phyloP scores from a whole-genome alignment of 2,888 invertebrate genomes.

The Chymomyza fuscimana region DNA sequence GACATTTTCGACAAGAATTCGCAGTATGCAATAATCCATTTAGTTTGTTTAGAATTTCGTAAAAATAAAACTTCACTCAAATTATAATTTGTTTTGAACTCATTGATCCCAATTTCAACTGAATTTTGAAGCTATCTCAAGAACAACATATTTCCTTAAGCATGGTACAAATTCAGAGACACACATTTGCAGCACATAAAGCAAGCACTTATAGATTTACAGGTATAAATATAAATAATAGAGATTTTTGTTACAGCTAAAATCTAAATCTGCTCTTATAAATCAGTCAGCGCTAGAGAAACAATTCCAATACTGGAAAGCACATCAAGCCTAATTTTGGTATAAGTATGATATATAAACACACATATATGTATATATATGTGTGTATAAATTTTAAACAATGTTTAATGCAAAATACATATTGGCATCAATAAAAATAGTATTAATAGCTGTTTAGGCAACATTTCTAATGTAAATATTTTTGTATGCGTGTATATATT shows the following conservation, averaged over 20 bases:
- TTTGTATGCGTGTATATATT: constrained; percentile 49
- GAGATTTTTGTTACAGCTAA: constrained; percentile 24
- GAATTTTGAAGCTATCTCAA: not conserved
- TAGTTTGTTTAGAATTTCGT: too few relatives aligned
- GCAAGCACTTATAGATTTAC: not conserved
- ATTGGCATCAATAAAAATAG: not conserved
- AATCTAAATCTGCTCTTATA: constrained; percentile 39
- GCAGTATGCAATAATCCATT: too few relatives aligned
- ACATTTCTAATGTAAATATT: not conserved
- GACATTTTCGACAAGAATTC: too few relatives aligned
- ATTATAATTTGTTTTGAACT: too few relatives aligned
- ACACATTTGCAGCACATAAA: not conserved
- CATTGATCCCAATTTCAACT: not conserved
- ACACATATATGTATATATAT: not conserved
- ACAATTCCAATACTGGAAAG: constrained; percentile 10
- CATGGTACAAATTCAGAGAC: not conserved
- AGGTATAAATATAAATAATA: not conserved
- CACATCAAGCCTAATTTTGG: constrained; percentile 3
- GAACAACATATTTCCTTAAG: not conserved
- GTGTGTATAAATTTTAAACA: not conserved
- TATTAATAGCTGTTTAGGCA: not conserved
- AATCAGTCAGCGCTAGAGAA: constrained; percentile 54
- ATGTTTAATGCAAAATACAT: not conserved
- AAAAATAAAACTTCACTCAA: too few relatives aligned
- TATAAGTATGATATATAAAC: not conserved